Evolutionary conservation across 2,113 vertebrate species (phyloP).

Genomic region (Chelonoidis abingdonii): DNA sequence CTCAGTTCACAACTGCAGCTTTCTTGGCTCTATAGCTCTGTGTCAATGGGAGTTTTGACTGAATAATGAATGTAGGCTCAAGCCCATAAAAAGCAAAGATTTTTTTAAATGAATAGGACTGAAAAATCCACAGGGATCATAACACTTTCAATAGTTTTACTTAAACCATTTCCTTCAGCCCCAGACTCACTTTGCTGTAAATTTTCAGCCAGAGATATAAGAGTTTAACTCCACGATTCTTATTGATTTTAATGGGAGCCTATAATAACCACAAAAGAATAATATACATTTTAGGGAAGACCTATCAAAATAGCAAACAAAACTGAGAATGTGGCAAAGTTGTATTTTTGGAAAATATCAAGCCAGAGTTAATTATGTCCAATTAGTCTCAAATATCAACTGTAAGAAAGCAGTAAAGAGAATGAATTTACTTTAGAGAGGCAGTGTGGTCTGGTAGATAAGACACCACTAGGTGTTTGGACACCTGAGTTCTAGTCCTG

Average conservation of each 20-base stretch:
- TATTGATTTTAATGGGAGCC: not conserved
- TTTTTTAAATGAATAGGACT: too few species aligned
- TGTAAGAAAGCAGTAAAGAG: not conserved
- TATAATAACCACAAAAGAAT: not conserved
- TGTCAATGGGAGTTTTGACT: not conserved
- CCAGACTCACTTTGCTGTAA: not conserved
- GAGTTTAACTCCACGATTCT: not conserved
- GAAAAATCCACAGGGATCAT: not conserved
- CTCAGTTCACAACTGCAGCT: conserved; percentile 12
- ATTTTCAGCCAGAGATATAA: not conserved
- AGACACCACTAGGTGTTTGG: not conserved
- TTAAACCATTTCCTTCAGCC: not conserved
- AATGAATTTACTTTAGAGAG: not conserved
- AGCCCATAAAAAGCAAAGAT: not conserved
- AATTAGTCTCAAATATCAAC: not conserved
- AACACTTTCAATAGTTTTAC: not conserved
- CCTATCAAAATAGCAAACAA: fast-evolving
- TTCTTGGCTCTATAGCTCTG: conserved; percentile 13
- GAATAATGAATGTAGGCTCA: not conserved
- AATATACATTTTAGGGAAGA: not conserved
- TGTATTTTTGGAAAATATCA: not conserved
- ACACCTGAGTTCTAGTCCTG: not conserved
- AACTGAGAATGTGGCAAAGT: not conserved
- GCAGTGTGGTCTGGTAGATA: fast-evolving
- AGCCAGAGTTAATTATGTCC: not conserved